phyloP scores from a whole-genome alignment of 64 coral and sea anemone genomes.

The Dendrophyllia cribrosa region DNA sequence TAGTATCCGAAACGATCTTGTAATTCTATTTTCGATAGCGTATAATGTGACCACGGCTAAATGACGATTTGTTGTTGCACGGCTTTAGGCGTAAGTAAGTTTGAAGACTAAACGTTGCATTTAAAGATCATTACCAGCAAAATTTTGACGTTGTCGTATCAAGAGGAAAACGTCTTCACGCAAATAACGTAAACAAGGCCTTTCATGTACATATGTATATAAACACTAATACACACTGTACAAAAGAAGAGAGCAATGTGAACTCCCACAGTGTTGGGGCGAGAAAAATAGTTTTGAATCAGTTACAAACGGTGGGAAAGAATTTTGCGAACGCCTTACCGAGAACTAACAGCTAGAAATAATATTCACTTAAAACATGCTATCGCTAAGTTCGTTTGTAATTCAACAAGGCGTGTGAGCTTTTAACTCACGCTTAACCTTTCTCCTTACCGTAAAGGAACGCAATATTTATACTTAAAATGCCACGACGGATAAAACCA shows the following conservation, averaged over 20 bases:
- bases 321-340: background rate
- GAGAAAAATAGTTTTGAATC: background rate
- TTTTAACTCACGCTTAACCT: background rate
- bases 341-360: background rate
- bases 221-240: too few relatives aligned
- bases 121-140: background rate
- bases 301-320: background rate
- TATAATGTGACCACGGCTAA: conserved; percentile 16
- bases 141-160: background rate
- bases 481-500: conserved; percentile 24
- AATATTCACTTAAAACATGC: background rate
- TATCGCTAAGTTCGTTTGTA: background rate
- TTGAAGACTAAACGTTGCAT: conserved; percentile 1
- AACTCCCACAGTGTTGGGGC: background rate
- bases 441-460: conserved; percentile 5
- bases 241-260: too few relatives aligned
- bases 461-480: conserved; percentile 4
- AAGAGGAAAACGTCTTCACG: background rate
- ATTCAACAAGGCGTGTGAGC: background rate
- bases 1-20: background rate
- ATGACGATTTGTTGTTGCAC: conserved; percentile 30
- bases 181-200: too few relatives aligned
- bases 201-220: too few relatives aligned
- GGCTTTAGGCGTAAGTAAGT: background rate
- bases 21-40: conserved; percentile 10